These are phyloP conservation scores for Acleris cristana DNA, from an alignment of 2,888 invertebrate species.

Conservation along the genomic window DNA sequence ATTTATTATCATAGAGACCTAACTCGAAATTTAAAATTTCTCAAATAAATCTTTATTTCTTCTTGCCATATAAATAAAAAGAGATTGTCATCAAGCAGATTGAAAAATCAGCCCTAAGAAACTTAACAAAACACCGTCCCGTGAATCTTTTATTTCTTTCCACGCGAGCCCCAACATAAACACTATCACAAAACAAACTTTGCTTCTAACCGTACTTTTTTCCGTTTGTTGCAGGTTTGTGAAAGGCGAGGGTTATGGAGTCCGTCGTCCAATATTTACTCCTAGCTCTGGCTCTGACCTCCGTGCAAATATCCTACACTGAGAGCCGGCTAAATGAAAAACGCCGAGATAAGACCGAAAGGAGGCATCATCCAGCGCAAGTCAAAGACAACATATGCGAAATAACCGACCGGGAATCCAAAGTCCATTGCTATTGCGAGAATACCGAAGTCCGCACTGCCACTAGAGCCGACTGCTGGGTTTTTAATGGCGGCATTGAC, in stretches of 20 bases:
- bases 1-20: no score
- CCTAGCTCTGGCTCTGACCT: conserved; percentile 78
- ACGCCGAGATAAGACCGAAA: conserved; percentile 79
- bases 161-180: not conserved
- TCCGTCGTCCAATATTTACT: conserved; percentile 79
- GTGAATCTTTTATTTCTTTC: no score
- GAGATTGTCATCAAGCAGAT: no score
- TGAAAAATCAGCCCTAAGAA: no score
- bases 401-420: conserved; percentile 79
- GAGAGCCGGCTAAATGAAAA: conserved; percentile 82
- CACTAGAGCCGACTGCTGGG: conserved; percentile 89
- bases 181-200: conserved; percentile 35
- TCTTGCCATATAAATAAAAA: no score
- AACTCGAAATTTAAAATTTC: no score
- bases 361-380: conserved; percentile 68
- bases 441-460: conserved; percentile 82
- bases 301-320: conserved; percentile 80
- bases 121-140: no score
- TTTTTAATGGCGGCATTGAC: conserved; percentile 87
- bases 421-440: conserved; percentile 88
- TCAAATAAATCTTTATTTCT: no score
- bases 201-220: conserved; percentile 45
- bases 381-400: conserved; percentile 84
- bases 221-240: conserved; percentile 74
- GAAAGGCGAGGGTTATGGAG: conserved; percentile 67